A percentile compares a stretch with the other conserved stretches of the same genome.
phyloP scores from a whole-genome alignment of 2,113 vertebrate species.

The Pteropus alecto region DNA sequence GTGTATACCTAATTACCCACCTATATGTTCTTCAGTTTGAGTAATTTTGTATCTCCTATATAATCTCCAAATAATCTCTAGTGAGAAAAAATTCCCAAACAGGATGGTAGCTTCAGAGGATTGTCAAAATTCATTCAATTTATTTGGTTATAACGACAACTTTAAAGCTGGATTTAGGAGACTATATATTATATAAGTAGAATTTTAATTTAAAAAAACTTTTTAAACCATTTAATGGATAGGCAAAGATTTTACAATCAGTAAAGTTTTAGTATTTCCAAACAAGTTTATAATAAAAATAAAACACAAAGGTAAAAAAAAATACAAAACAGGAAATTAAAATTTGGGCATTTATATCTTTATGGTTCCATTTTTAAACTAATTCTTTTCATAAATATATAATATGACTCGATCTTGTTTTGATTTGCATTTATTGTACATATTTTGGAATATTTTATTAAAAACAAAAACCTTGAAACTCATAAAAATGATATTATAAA shows the following conservation, averaged over 20 bases:
- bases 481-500: background rate
- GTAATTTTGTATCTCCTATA: background rate
- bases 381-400: background rate
- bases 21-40: background rate
- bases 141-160: background rate
- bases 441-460: background rate
- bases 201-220: background rate
- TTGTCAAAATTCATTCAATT: background rate
- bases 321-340: background rate
- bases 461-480: background rate
- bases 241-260: background rate
- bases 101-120: background rate
- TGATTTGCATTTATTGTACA: background rate
- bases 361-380: background rate
- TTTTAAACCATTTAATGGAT: background rate
- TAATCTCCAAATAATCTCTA: background rate
- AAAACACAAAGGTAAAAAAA: background rate
- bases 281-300: background rate
- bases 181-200: background rate
- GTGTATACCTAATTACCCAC: background rate
- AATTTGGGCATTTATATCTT: background rate
- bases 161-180: background rate
- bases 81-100: background rate
- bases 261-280: background rate
- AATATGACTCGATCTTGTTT: background rate